These are phyloP conservation scores for Graphium colonna DNA, from an alignment of 2,888 invertebrate species.

Conservation along the genomic window DNA sequence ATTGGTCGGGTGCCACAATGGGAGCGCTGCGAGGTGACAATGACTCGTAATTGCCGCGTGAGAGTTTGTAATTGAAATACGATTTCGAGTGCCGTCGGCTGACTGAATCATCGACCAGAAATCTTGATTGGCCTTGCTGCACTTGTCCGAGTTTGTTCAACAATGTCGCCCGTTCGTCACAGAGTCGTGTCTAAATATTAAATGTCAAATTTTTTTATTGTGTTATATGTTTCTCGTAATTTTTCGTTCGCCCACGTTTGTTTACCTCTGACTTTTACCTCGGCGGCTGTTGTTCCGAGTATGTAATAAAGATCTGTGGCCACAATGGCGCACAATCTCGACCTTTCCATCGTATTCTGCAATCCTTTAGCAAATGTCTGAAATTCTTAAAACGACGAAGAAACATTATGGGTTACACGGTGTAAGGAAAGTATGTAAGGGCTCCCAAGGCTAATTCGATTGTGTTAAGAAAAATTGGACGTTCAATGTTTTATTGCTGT, in stretches of 20 bases:
- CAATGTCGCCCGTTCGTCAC: slow-evolving; percentile 24
- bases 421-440: slow-evolving; percentile 23
- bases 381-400: slow-evolving; percentile 26
- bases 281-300: not conserved
- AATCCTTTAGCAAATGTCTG: slow-evolving; percentile 23
- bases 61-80: slow-evolving; percentile 71
- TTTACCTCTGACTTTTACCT: not conserved
- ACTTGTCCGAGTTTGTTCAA: slow-evolving; percentile 28
- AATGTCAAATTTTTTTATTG: not conserved
- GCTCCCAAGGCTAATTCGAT: slow-evolving; percentile 25
- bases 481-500: not conserved
- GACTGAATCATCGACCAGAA: slow-evolving; percentile 60
- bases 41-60: slow-evolving; percentile 71
- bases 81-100: slow-evolving; percentile 50
- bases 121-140: slow-evolving; percentile 61
- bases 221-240: not conserved
- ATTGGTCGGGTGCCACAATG: slow-evolving; percentile 60
- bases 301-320: slow-evolving; percentile 8
- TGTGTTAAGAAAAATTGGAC: slow-evolving; percentile 16
- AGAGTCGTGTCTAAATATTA: slow-evolving; percentile 8
- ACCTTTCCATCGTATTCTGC: slow-evolving; percentile 20
- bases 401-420: slow-evolving; percentile 27
- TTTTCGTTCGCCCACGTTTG: not conserved
- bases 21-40: slow-evolving; percentile 65
- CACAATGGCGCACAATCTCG: slow-evolving; percentile 19